These are phyloP conservation scores for Eustalomyia histrio DNA, from an alignment of 2,888 invertebrate species.

Conservation along the genomic window DNA sequence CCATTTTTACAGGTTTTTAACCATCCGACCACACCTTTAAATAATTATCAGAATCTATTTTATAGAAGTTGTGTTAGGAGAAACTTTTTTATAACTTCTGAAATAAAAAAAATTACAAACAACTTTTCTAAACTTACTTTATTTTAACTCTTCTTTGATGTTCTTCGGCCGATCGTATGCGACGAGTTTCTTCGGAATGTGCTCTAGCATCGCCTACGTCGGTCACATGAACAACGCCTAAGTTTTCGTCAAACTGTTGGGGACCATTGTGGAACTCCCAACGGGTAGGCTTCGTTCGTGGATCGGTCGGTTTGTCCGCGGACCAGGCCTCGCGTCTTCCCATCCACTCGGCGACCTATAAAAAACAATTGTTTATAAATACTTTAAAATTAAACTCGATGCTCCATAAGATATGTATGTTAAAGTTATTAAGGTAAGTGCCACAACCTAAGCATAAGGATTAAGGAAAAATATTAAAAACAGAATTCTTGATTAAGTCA, in stretches of 20 bases:
- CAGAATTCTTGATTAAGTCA: not conserved
- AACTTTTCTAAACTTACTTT: slow-evolving; percentile 69
- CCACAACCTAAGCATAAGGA: slow-evolving; percentile 22
- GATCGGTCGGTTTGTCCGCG: slow-evolving; percentile 84
- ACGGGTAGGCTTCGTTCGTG: slow-evolving; percentile 84
- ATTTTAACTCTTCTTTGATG: slow-evolving; percentile 77
- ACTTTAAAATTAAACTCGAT: too few species aligned
- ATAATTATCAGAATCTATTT: too few species aligned
- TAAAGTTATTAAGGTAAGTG: not conserved
- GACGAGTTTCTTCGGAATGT: slow-evolving; percentile 68
- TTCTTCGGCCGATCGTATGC: slow-evolving; percentile 76
- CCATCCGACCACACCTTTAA: too few species aligned
- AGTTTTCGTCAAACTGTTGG: slow-evolving; percentile 77
- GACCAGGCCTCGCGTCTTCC: slow-evolving; percentile 92
- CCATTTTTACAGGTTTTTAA: too few species aligned
- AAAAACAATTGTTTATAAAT: slow-evolving; percentile 8
- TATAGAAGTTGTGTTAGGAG: too few species aligned
- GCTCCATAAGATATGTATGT: not conserved
- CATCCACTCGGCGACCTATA: slow-evolving; percentile 84
- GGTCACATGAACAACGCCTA: slow-evolving; percentile 69
- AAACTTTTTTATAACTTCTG: too few species aligned
- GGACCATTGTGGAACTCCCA: slow-evolving; percentile 87
- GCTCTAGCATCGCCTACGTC: slow-evolving; percentile 65
- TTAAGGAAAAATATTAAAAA: not conserved
- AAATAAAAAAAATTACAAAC: too few species aligned